Base-by-base conservation (phyloP, 2,797 vertebrate genomes). In the Sebastes cheni region DNA sequence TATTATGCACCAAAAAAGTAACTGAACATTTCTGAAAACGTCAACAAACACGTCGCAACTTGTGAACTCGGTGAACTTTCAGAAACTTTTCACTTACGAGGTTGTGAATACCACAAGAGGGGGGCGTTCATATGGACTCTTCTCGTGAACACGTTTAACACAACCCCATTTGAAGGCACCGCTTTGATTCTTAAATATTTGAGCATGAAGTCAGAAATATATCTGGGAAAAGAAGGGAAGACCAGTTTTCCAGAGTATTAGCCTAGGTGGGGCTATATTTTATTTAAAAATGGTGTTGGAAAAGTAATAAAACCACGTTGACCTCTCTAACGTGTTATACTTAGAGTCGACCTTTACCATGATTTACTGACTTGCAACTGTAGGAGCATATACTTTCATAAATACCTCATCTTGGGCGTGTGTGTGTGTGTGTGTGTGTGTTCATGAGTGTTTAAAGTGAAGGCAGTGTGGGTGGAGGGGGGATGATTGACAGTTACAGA, bases 401-500 rank as follows among this genome's bases (percentile, higher is more conserved):
- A 68, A 85, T 83, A 75, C 62, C 18, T 79, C 25, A 77, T 73
- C 42, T 67, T 36, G 42, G 54, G 39, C 5, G 32, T 56, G 27
- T 56, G 62, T 62, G 62, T 75, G 77, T 61, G 72, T 29, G 59
- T 22, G 67, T 69, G 69, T 82, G 64, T 58, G 25, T 55, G 67
- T 61, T 72, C 68, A 72, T 52, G 55, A 20, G 69, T 82, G 39
- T 81, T 77, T 82, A 55, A 58, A 23, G 32, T 64, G 32, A 56
- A 52, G 23, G 46, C 27, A 62, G 62, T 62, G 62, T 68, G 77
- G 50, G 32, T 29, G 75, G 73, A n/a, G 46, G 52, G 6, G 65
- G 62, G 71, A 68, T 95, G 91, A 96, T 82, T 93, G 95, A 94
- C 93, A 89, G 86, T 74, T 91, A 86, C 94, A 95, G 88, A 93